These are phyloP conservation scores for Drosophila azteca DNA, from an alignment of 1,140 invertebrate genomes.

Conservation along the genomic window DNA sequence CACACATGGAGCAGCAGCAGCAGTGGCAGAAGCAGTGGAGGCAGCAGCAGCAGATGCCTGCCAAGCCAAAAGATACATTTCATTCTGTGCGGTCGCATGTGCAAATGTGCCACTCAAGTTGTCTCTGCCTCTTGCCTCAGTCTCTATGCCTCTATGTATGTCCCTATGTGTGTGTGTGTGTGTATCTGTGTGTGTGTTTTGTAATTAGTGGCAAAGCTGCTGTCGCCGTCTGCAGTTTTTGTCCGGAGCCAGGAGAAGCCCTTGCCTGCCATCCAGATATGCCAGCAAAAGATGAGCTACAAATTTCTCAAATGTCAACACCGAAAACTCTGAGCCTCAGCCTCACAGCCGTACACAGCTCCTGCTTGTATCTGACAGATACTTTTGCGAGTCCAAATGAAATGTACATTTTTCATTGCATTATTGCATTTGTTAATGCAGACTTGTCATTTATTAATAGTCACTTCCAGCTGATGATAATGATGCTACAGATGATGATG, in stretches of 20 bases:
- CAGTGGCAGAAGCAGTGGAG: neutral
- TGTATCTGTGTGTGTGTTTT: slow-evolving; percentile 39
- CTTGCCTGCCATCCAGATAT: slow-evolving; percentile 70
- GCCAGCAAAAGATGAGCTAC: slow-evolving; percentile 80
- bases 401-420: slow-evolving; percentile 71
- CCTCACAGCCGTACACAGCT: neutral
- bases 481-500: slow-evolving; percentile 19
- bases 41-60: slow-evolving; percentile 36
- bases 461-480: slow-evolving; percentile 47
- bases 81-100: slow-evolving; percentile 45
- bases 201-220: slow-evolving; percentile 71
- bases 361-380: slow-evolving; percentile 50
- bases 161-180: slow-evolving; percentile 31
- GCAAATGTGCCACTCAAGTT: slow-evolving; percentile 47
- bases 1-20: slow-evolving; percentile 14
- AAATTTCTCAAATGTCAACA: slow-evolving; percentile 83
- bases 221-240: slow-evolving; percentile 69
- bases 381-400: slow-evolving; percentile 61
- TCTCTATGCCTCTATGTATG: no score
- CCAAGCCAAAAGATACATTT: slow-evolving; percentile 65
- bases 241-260: slow-evolving; percentile 35
- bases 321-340: slow-evolving; percentile 56
- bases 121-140: slow-evolving; percentile 1
- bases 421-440: slow-evolving; percentile 72
- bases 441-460: slow-evolving; percentile 71